Percentiles rank a stretch among this genome's conserved stretches.
Evolutionary conservation across 2,888 invertebrate genomes (phyloP).

Genomic region (Agriopis marginaria): DNA sequence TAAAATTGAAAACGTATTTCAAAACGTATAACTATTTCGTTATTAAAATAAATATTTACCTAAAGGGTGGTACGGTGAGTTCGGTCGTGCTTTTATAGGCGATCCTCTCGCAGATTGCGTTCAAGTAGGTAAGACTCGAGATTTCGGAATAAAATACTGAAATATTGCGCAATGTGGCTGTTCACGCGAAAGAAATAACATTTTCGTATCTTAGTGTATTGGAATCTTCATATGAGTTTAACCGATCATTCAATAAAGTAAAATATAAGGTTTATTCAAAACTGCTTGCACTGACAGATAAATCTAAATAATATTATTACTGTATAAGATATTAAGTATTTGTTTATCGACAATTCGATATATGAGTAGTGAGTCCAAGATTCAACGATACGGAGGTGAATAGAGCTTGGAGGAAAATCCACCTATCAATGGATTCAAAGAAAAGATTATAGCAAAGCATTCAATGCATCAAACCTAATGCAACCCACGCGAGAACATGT

Average conservation of each 20-base stretch:
- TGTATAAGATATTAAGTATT: not conserved
- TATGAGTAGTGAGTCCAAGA: too few species aligned
- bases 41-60: slow-evolving; percentile 58
- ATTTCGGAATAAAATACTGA: slow-evolving; percentile 53
- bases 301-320: not conserved
- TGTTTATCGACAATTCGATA: not conserved
- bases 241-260: too few species aligned
- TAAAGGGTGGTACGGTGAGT: slow-evolving; percentile 54
- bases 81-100: slow-evolving; percentile 55
- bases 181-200: slow-evolving; percentile 35
- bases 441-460: slow-evolving; percentile 22
- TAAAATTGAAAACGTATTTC: slow-evolving; percentile 43
- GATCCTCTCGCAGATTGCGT: slow-evolving; percentile 52
- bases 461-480: slow-evolving; percentile 9
- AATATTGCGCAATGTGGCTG: slow-evolving; percentile 43
- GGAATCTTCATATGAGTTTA: not conserved
- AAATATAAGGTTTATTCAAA: not conserved
- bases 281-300: not conserved
- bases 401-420: slow-evolving; percentile 16
- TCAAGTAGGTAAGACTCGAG: slow-evolving; percentile 47
- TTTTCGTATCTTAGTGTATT: not conserved
- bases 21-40: slow-evolving; percentile 48
- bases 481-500: slow-evolving; percentile 6
- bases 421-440: slow-evolving; percentile 27
- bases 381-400: not conserved